A percentile compares a stretch with the other conserved stretches of the same genome.
phyloP scores from a whole-genome alignment of 2,797 vertebrate genomes.

The Gymnoscopelus microlampas region DNA sequence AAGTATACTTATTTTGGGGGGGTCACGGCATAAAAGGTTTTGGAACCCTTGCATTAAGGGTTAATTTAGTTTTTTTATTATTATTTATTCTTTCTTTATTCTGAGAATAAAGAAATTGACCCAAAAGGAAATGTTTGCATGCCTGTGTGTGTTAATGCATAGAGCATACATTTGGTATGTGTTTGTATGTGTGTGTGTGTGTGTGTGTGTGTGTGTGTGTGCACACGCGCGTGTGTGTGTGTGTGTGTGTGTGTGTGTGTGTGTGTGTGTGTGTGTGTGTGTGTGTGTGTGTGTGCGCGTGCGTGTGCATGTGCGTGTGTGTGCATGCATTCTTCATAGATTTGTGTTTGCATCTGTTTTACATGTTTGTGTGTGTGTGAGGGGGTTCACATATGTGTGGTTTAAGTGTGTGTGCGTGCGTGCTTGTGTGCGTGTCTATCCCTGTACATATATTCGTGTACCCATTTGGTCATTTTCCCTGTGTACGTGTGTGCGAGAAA shows the following conservation, averaged over 20 bases:
- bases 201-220: slow-evolving; percentile 10
- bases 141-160: background rate
- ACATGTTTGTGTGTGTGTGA: too few species aligned
- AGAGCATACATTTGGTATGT: background rate
- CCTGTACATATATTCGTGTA: background rate
- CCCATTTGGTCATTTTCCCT: background rate
- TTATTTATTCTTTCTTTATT: too few species aligned
- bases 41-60: too few species aligned
- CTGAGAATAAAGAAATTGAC: too few species aligned
- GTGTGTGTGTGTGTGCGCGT: background rate
- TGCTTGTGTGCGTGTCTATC: too few species aligned
- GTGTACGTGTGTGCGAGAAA: background rate
- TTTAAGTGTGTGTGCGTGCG: too few species aligned
- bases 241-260: slow-evolving; percentile 5
- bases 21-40: too few species aligned
- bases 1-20: too few species aligned
- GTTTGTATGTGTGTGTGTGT: background rate
- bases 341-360: too few species aligned
- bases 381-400: too few species aligned
- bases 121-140: too few species aligned
- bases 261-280: slow-evolving; percentile 19
- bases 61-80: too few species aligned
- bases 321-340: background rate
- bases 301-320: slow-evolving; percentile 11
- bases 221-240: slow-evolving; percentile 7